Evolutionary conservation across 2,888 invertebrate species (phyloP).

Genomic region (Melanostoma mellinum): DNA sequence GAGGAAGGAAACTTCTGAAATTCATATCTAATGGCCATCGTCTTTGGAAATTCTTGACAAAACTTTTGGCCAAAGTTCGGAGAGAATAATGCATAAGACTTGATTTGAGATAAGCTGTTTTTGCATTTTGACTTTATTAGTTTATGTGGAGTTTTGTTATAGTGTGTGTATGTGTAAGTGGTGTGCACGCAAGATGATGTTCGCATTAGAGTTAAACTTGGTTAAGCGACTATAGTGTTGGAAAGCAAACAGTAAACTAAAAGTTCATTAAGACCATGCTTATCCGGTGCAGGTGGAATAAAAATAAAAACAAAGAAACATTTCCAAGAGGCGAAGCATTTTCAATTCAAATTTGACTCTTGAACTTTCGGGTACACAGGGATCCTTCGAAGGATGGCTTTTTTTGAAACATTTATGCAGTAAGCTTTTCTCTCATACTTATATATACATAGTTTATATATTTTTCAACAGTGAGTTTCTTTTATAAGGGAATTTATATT

Average conservation of each 20-base stretch:
- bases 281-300: neutral
- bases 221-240: conserved; percentile 45
- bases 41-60: conserved; percentile 43
- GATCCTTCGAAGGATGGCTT: too few relatives aligned
- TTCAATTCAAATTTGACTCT: too few relatives aligned
- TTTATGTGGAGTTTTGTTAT: neutral
- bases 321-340: too few relatives aligned
- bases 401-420: too few relatives aligned
- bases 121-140: conserved; percentile 56
- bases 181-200: conserved; percentile 5
- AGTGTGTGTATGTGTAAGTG: neutral
- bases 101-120: conserved; percentile 57
- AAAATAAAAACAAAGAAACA: too few relatives aligned
- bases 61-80: conserved; percentile 46
- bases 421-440: too few relatives aligned
- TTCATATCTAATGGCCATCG: conserved; percentile 45
- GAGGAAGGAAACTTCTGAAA: conserved; percentile 27
- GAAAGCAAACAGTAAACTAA: conserved; percentile 42
- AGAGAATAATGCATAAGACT: conserved; percentile 41
- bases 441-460: too few relatives aligned
- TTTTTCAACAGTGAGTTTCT: too few relatives aligned
- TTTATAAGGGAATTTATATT: too few relatives aligned
- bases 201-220: conserved; percentile 51
- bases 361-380: too few relatives aligned
- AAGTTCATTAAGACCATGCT: conserved; percentile 38